Evolutionary conservation across 2,113 vertebrate species (phyloP).

Genomic region (Eptesicus fuscus): DNA sequence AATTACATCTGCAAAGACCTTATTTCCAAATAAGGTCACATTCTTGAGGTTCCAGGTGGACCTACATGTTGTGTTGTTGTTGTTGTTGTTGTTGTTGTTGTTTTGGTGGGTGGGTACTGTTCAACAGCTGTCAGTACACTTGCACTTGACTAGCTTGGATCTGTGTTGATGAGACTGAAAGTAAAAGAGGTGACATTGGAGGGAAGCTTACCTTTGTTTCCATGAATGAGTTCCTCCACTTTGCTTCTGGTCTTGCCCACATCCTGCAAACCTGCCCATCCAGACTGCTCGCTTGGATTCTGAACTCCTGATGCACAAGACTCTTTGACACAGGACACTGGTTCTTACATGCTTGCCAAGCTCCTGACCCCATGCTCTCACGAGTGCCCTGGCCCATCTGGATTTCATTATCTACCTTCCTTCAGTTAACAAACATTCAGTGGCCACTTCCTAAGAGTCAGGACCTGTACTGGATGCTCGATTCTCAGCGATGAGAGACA

Average conservation of each 20-base stretch:
- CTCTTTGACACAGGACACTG: not conserved
- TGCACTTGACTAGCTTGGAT: not conserved
- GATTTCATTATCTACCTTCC: not conserved
- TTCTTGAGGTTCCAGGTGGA: not conserved
- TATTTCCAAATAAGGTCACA: not conserved
- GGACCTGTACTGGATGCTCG: not conserved
- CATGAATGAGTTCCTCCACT: not conserved
- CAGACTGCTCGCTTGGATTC: not conserved
- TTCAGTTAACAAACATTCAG: not conserved
- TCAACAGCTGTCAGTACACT: not conserved
- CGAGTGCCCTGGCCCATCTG: not conserved
- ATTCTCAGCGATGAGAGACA: not conserved
- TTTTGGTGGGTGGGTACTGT: not conserved
- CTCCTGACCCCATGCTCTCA: not conserved
- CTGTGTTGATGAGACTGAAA: not conserved
- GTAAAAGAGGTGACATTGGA: not conserved
- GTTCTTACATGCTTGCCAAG: not conserved
- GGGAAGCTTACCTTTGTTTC: not conserved
- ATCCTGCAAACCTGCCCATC: not conserved
- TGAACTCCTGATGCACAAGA: not conserved
- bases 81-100: too few species aligned
- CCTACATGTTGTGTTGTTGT: not conserved
- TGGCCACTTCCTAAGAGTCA: not conserved
- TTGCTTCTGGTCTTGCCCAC: not conserved
- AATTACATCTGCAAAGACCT: not conserved